A percentile compares a stretch with the other conserved stretches of the same genome.
Conservation (phyloP, 2,797 vertebrate species). For the Thamnophis elegans region DNA sequence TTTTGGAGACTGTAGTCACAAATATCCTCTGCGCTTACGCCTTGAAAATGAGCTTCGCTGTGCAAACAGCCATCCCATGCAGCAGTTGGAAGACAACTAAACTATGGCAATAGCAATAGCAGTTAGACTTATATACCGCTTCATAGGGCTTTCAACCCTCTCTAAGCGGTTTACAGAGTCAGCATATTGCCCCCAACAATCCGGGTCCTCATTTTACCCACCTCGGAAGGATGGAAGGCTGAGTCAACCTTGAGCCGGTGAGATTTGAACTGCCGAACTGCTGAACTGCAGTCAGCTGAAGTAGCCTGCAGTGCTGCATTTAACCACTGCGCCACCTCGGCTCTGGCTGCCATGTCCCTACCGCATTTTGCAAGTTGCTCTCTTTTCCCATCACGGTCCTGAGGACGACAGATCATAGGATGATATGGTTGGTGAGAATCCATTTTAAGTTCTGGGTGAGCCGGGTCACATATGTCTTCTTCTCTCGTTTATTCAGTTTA, state of each 20-base stretch:
- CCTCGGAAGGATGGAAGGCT: no score
- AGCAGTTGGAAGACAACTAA: background rate
- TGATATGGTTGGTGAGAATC: background rate
- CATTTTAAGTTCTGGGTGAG: background rate
- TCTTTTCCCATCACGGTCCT: background rate
- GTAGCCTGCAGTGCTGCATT: no score
- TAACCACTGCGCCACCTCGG: no score
- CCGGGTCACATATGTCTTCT: background rate
- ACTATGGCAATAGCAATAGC: no score
- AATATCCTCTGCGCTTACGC: background rate
- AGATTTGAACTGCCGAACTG: no score
- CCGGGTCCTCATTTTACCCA: no score
- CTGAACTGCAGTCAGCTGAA: no score
- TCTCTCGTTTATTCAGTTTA: background rate
- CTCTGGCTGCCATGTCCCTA: background rate
- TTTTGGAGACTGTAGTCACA: background rate
- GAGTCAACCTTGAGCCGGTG: no score
- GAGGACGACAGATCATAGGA: background rate
- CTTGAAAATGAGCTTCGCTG: background rate
- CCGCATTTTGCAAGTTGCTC: background rate
- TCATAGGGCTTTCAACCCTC: no score
- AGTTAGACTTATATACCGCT: no score
- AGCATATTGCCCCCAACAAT: no score
- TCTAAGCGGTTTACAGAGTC: no score
- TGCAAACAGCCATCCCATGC: background rate